Percentiles rank a stretch among this genome's conserved stretches.
These are phyloP conservation scores for Rhinolophus ferrumequinum DNA, from an alignment of 2,113 vertebrate genomes.

Conservation along the genomic window DNA sequence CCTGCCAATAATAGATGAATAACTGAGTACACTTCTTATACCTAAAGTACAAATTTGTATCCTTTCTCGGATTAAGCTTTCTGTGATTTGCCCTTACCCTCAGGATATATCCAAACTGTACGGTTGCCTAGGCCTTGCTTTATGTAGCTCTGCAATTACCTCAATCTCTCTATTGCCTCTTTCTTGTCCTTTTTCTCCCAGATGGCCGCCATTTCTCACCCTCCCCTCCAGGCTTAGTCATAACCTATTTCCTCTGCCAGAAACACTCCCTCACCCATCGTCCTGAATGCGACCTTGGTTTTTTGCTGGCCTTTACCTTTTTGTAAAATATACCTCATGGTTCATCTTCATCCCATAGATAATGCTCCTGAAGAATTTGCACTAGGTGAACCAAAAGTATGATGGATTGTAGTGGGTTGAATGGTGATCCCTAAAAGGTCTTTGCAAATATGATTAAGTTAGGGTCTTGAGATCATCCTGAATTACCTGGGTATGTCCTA, in stretches of 20 bases:
- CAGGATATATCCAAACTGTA: not conserved
- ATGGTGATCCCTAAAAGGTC: not conserved
- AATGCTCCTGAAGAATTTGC: not conserved
- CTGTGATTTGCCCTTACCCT: not conserved
- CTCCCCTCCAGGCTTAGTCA: not conserved
- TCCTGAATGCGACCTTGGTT: not conserved
- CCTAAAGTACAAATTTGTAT: not conserved
- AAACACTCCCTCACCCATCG: not conserved
- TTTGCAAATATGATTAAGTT: not conserved
- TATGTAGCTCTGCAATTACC: not conserved
- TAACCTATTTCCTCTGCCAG: not conserved
- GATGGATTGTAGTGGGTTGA: not conserved
- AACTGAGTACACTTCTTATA: not conserved
- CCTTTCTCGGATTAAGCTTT: not conserved
- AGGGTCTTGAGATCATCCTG: not conserved
- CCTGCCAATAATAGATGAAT: not conserved
- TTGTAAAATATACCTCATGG: not conserved
- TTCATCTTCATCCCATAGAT: not conserved
- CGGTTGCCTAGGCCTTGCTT: not conserved
- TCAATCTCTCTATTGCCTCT: fast-evolving
- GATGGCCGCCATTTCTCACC: not conserved
- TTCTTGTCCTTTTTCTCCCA: not conserved
- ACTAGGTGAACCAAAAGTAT: not conserved
- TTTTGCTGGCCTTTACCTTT: not conserved
- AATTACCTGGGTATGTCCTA: not conserved